A percentile compares a stretch with the other conserved stretches of the same genome.
Evolutionary conservation across 1,140 invertebrate species (phyloP).

Genomic region (Meloidogyne hapla): DNA sequence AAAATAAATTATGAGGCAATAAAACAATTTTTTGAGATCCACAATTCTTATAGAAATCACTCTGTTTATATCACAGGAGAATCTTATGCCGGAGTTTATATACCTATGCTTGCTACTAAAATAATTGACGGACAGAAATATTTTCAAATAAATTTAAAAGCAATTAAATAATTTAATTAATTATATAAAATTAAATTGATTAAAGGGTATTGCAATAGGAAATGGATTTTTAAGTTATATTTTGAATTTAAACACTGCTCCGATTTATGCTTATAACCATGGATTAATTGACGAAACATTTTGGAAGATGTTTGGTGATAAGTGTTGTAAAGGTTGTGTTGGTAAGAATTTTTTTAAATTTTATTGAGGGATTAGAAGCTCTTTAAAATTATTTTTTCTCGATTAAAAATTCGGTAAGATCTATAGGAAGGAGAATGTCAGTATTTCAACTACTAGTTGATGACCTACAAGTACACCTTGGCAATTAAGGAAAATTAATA

Average conservation of each 20-base stretch:
- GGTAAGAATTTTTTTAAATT: background rate
- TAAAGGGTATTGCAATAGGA: slow-evolving; percentile 31
- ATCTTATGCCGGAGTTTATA: slow-evolving; percentile 65
- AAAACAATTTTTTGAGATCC: slow-evolving; percentile 67
- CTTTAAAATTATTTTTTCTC: too few species aligned
- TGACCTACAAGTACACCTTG: too few species aligned
- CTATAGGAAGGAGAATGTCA: too few species aligned
- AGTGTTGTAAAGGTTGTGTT: slow-evolving; percentile 42
- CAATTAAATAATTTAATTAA: slow-evolving; percentile 6
- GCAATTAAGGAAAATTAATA: too few species aligned
- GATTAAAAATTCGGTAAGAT: too few species aligned
- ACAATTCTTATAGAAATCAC: slow-evolving; percentile 66
- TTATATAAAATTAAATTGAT: too few species aligned
- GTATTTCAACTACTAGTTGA: too few species aligned
- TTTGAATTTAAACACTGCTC: slow-evolving; percentile 44
- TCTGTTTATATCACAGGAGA: slow-evolving; percentile 67
- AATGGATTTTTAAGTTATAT: slow-evolving; percentile 23
- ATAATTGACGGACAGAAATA: slow-evolving; percentile 52
- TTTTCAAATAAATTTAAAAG: slow-evolving; percentile 17
- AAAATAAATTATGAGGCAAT: slow-evolving; percentile 66
- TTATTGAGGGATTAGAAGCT: too few species aligned
- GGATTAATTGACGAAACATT: slow-evolving; percentile 54
- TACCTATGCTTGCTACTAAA: slow-evolving; percentile 66
- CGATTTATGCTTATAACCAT: slow-evolving; percentile 54
- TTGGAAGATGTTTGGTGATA: slow-evolving; percentile 49